Evolutionary conservation across 2,888 invertebrate genomes (phyloP), one percentile per base, ranked within the genome.

Genomic region (Hedya salicella): DNA sequence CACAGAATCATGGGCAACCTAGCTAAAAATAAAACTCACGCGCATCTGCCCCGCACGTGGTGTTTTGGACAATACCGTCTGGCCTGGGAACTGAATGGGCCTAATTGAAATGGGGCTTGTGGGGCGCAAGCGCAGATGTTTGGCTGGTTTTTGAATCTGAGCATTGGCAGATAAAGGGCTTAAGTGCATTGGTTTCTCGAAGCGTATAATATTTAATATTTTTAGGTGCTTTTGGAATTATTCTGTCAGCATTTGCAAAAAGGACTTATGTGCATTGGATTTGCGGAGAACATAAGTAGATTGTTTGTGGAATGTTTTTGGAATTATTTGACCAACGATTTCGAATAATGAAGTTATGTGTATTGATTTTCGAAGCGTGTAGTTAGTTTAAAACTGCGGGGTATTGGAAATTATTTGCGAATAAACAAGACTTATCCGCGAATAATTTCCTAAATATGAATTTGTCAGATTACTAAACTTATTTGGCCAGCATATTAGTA

Each of bases 41-140:
- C 79, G 77, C 80, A 88, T 88, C 88, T 88, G 88, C 77, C 74
- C 62, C 80, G 81, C 88, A 88, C 88, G 88, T 88, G 88, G 83
- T 75, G 66, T 50, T 81, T 69, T 73, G 79, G 80, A 83, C 81
- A 76, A 80, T 79, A 73, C 65, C 46, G 65, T 60, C 65, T 65
- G 59, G 50, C 49, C 53, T 61, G 66, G 66, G 61, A 66, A 61
- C 62, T 64, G 36, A 50, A 65, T 65, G 42, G 65, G 17, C n/a
- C 62, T 62, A 62, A 65, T 65, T 65, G 65, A 65, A 65, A 52
- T 53, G 52, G 65, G 65, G 65, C 59, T 57, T 57, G n/a, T 46
- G 57, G 57, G 50, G 25, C 52, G 30, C 25, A 52, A 5, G 17
- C 44, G 65, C 65, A 65, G 65, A 65, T 65, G 65, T 59, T 65